Evolutionary conservation across 2,888 invertebrate species (phyloP).

Genomic region (Cephus pygmeus): DNA sequence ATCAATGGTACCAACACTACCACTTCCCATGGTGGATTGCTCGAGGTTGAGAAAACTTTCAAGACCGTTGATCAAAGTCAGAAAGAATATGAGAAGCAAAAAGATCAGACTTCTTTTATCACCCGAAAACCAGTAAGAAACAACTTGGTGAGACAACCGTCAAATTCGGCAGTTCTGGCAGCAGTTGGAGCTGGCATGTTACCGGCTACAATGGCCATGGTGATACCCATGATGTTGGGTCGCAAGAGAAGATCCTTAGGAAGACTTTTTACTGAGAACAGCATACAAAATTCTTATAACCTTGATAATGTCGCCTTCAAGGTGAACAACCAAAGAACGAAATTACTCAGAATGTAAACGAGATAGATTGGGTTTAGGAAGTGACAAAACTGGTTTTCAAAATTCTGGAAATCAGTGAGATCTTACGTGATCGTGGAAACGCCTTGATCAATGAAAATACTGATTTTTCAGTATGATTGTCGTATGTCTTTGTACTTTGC

Average conservation of each 20-base stretch:
- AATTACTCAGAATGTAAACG: slow-evolving; percentile 1
- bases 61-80: slow-evolving; percentile 76
- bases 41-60: slow-evolving; percentile 80
- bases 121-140: slow-evolving; percentile 52
- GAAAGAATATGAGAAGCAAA: slow-evolving; percentile 62
- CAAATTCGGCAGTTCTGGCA: slow-evolving; percentile 75
- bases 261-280: slow-evolving; percentile 10
- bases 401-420: not conserved
- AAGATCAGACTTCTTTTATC: slow-evolving; percentile 35
- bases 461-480: not conserved
- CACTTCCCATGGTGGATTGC: slow-evolving; percentile 78
- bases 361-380: not conserved
- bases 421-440: not conserved
- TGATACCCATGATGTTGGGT: slow-evolving; percentile 82
- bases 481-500: not conserved
- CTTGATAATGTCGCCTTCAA: slow-evolving; percentile 7
- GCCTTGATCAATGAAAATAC: not conserved
- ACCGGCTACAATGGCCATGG: slow-evolving; percentile 84
- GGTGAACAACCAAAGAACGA: slow-evolving; percentile 19
- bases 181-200: slow-evolving; percentile 84
- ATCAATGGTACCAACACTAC: slow-evolving; percentile 70
- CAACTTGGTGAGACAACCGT: slow-evolving; percentile 59
- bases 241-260: slow-evolving; percentile 56
- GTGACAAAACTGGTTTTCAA: not conserved
- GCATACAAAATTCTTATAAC: slow-evolving; percentile 15